Evolutionary conservation across 2,113 vertebrate species (phyloP), one percentile per base, ranked within the genome.

Genomic region (Cardinalis cardinalis): DNA sequence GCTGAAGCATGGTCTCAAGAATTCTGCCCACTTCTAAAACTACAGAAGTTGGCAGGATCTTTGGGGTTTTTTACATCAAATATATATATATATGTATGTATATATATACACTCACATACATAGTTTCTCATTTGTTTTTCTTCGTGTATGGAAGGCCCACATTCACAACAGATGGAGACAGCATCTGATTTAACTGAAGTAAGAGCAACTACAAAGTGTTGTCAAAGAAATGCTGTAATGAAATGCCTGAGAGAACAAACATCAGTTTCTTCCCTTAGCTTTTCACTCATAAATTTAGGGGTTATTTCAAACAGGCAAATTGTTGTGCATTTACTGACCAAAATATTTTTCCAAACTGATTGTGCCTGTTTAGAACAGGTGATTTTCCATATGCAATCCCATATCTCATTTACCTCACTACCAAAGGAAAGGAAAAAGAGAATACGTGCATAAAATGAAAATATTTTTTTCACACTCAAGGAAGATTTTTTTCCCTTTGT

Each of bases 151-250:
- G 44, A 74, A 90, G 23, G 24, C 44, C 8, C 17, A 58, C 34
- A 70, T 44, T 64, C 61, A 74, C 38, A 95, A 49, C 91, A 95
- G 84, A 93, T 86, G 83, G 60, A 85, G 64, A 84, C 83, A 89
- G 36, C 65, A 89, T 70, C 41, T 87, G 65, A 74, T 79, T 63
- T 53, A 89, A 41, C 83, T 44, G 79, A 91, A 77, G 56, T 90
- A 90, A 90, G 72, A 93, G 49, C 78, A 88, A 31, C 66, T 53
- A 18, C 12, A 48, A 34, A 48, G 16, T 24, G 21, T 34, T 87
- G 55, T 85, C 78, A 87, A 79, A 89, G 56, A 92, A 91, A 58
- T 19, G 10, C 18, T 83, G 36, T 68, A 55, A n/a, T n/a, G n/a
- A 81, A 83, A 31, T 40, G n/a, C 40, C 17, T 88, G 32, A 73